A percentile compares a stretch with the other conserved stretches of the same genome.
Evolutionary conservation across 2,888 invertebrate genomes (phyloP).

Genomic region (Panopea generosa): DNA sequence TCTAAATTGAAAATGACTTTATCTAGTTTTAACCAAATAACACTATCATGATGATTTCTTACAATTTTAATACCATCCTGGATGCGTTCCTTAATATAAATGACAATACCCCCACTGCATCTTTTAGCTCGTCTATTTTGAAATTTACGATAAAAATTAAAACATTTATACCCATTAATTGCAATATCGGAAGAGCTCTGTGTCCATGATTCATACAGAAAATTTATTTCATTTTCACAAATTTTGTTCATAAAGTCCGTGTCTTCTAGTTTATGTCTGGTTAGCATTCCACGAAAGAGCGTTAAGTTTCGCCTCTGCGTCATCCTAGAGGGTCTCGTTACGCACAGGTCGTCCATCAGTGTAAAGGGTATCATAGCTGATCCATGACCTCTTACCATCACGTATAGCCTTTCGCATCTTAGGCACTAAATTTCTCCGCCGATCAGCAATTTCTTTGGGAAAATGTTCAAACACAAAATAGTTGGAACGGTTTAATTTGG

Average conservation of each 20-base stretch:
- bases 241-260: constrained; percentile 13
- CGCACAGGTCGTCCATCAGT: no score
- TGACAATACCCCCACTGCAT: constrained; percentile 16
- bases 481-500: no score
- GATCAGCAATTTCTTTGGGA: no score
- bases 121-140: constrained; percentile 4
- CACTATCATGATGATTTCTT: constrained; percentile 26
- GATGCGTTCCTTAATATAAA: constrained; percentile 1
- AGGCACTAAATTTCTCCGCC: no score
- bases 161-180: background rate
- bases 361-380: no score
- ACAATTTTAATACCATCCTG: constrained; percentile 12
- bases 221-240: constrained; percentile 9
- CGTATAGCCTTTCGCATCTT: no score
- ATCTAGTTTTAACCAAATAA: constrained; percentile 32
- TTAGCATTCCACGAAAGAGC: constrained; percentile 25
- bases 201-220: constrained; percentile 24
- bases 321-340: no score
- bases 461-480: no score
- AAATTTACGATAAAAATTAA: constrained; percentile 7
- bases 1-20: constrained; percentile 4
- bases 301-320: constrained; percentile 10
- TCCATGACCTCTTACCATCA: no score
- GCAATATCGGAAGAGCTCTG: background rate
- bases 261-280: constrained; percentile 2